phyloP scores from a whole-genome alignment of 2,113 vertebrate genomes.

The Bubo scandiacus region DNA sequence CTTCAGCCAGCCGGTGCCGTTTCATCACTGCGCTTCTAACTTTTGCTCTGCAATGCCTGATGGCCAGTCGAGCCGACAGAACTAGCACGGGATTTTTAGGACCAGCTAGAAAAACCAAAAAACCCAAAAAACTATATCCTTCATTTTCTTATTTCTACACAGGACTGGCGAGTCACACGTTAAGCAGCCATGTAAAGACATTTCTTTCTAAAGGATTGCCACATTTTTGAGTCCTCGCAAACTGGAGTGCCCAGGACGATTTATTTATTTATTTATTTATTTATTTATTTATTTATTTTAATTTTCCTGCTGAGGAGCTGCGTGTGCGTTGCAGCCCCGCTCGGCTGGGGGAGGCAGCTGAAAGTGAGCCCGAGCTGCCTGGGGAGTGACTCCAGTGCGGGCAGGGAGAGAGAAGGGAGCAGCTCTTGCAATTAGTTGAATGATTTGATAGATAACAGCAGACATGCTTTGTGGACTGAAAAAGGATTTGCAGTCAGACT shows the following conservation, averaged over 20 bases:
- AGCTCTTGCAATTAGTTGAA: conserved; percentile 32
- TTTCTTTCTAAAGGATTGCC: not conserved
- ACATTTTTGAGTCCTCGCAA: not conserved
- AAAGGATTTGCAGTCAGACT: conserved; percentile 79
- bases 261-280: not conserved
- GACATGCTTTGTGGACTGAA: conserved; percentile 83
- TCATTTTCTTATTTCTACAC: not conserved
- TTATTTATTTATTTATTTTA: not conserved
- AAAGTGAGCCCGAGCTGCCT: not conserved
- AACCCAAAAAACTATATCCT: not conserved
- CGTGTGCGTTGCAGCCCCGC: not conserved
- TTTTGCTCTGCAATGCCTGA: conserved; percentile 7
- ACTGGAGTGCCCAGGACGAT: not conserved
- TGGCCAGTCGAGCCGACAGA: not conserved
- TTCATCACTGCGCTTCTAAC: conserved; percentile 40
- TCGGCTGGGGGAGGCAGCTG: not conserved
- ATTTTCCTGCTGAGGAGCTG: not conserved
- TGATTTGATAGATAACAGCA: conserved; percentile 60
- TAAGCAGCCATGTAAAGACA: not conserved
- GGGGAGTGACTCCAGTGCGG: conserved; percentile 17
- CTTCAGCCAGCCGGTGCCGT: conserved; percentile 24
- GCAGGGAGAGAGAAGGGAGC: not conserved
- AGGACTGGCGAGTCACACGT: not conserved
- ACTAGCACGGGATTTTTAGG: not conserved
- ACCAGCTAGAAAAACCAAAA: not conserved